phyloP scores from a whole-genome alignment of 2,113 vertebrate genomes.

The Echinops telfairi region DNA sequence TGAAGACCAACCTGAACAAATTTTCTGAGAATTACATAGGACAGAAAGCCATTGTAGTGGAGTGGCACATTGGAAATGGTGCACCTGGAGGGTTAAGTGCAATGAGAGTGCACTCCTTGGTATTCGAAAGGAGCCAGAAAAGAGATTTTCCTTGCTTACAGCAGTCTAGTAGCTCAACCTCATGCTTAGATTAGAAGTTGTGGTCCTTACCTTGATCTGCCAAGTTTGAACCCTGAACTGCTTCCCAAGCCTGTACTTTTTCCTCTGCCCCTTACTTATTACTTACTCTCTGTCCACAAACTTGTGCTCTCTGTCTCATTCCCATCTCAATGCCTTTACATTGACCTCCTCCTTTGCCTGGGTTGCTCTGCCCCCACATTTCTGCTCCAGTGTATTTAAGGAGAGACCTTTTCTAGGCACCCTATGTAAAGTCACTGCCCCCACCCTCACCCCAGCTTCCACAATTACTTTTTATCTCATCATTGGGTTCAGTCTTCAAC shows the following conservation, averaged over 20 bases:
- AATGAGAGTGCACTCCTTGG: background rate
- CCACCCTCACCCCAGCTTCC: background rate
- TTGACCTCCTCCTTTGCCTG: background rate
- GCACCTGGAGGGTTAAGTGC: background rate
- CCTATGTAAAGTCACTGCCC: background rate
- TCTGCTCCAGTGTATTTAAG: background rate
- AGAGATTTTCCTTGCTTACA: slow-evolving; percentile 5
- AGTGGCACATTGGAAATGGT: background rate
- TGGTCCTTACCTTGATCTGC: background rate
- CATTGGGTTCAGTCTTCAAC: background rate
- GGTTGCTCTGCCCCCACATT: background rate
- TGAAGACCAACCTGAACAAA: background rate
- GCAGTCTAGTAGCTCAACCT: background rate
- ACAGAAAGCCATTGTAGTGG: background rate
- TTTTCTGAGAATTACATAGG: slow-evolving; percentile 36
- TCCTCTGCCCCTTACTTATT: background rate
- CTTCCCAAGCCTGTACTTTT: background rate
- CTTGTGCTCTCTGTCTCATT: background rate
- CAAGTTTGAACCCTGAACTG: background rate
- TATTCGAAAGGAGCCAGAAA: background rate
- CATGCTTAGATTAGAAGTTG: background rate
- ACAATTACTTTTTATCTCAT: background rate
- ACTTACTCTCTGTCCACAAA: background rate
- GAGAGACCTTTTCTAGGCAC: background rate
- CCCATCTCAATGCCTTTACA: background rate